Percentiles rank a stretch among this genome's conserved stretches.
phyloP scores from a whole-genome alignment of 1,140 invertebrate species.

The Babylonia areolata region DNA sequence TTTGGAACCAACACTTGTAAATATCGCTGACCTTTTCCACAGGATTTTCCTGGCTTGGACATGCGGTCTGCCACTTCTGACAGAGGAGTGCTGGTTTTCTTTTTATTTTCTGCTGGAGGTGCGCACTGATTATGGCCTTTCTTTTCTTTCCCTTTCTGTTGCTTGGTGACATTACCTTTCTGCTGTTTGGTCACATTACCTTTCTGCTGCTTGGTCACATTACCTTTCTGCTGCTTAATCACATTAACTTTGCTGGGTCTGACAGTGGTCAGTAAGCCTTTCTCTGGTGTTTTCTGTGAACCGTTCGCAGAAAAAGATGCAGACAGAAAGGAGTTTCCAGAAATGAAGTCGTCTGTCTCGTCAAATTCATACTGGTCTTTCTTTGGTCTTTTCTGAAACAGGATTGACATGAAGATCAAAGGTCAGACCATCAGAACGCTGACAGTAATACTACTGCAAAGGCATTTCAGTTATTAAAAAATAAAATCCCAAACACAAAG shows the following conservation, averaged over 20 bases:
- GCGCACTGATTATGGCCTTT: not conserved
- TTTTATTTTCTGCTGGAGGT: not conserved
- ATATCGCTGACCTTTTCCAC: not conserved
- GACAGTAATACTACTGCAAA: too few species aligned
- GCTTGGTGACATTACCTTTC: slow-evolving; percentile 1
- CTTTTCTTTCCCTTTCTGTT: not conserved
- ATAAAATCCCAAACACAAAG: too few species aligned
- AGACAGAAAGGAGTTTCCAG: not conserved
- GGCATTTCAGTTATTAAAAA: too few species aligned
- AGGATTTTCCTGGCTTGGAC: not conserved
- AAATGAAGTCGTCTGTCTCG: slow-evolving; percentile 15
- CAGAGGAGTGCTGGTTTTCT: slow-evolving; percentile 24
- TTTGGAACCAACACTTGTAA: not conserved
- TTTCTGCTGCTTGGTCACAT: not conserved
- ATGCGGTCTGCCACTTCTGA: not conserved
- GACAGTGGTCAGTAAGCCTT: not conserved
- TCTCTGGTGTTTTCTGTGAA: not conserved
- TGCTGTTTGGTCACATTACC: not conserved
- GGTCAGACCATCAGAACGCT: not conserved
- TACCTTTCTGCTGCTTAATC: not conserved
- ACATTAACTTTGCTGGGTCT: not conserved
- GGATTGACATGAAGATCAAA: not conserved
- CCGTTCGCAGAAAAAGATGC: not conserved
- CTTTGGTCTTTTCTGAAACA: not conserved
- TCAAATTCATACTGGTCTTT: slow-evolving; percentile 12